These are phyloP conservation scores for Leptothorax acervorum DNA, from an alignment of 2,888 invertebrate genomes.

Conservation along the genomic window DNA sequence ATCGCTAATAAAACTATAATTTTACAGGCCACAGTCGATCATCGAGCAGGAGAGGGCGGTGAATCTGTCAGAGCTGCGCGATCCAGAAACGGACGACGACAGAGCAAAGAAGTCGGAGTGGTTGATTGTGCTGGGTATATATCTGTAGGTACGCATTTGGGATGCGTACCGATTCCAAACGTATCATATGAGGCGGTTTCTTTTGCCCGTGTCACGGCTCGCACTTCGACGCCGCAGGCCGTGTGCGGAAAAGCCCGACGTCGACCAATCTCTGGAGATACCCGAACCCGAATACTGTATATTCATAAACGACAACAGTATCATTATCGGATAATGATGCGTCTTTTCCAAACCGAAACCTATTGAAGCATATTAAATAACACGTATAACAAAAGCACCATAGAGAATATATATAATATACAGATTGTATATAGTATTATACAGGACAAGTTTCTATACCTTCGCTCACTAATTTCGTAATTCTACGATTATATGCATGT, in stretches of 20 bases:
- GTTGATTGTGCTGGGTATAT: conserved; percentile 93
- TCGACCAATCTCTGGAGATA: conserved; percentile 90
- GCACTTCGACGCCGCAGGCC: conserved; percentile 92
- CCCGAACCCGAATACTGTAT: conserved; percentile 89
- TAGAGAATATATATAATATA: neutral
- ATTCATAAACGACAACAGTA: conserved; percentile 86
- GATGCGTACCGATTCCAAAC: conserved; percentile 93
- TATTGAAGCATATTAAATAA: neutral
- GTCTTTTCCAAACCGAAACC: neutral
- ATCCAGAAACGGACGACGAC: conserved; percentile 90
- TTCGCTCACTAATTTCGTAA: neutral
- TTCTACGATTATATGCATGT: no score
- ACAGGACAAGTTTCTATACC: neutral
- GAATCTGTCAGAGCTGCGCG: conserved; percentile 88
- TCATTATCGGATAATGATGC: conserved; percentile 87
- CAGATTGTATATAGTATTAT: no score
- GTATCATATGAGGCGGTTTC: conserved; percentile 90
- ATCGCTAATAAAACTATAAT: neutral
- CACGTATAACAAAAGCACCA: no score
- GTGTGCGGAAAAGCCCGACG: conserved; percentile 92
- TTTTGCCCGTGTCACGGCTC: conserved; percentile 95
- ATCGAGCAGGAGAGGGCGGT: conserved; percentile 89
- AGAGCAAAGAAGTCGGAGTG: conserved; percentile 90
- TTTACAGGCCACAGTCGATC: conserved; percentile 87
- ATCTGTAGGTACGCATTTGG: conserved; percentile 93